These are phyloP conservation scores for Palythoa grandiflora DNA, from an alignment of 92 coral and sea anemone genomes.

Conservation along the genomic window DNA sequence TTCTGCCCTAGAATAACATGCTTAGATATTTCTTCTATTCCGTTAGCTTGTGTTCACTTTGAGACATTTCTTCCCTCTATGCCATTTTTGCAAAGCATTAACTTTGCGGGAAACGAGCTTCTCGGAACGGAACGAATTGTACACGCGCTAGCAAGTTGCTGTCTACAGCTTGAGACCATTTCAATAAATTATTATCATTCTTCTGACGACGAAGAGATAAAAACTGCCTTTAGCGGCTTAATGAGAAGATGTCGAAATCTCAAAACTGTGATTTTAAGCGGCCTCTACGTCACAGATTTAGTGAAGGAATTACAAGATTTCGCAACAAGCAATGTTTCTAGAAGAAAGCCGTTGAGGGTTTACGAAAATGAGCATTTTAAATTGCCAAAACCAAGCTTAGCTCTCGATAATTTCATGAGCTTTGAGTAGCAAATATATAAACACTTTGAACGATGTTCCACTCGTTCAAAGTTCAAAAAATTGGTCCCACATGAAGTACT, in stretches of 20 bases:
- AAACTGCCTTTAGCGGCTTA: constrained; percentile 63
- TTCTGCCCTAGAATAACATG: constrained; percentile 71
- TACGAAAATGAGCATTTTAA: constrained; percentile 48
- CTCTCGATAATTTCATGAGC: constrained; percentile 54
- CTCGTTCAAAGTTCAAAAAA: too few species aligned
- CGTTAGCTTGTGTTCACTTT: constrained; percentile 71
- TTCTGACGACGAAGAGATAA: constrained; percentile 65
- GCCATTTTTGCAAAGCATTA: constrained; percentile 58
- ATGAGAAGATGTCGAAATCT: constrained; percentile 60
- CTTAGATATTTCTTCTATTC: constrained; percentile 82
- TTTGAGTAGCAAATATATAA: background rate
- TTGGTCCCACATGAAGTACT: too few species aligned
- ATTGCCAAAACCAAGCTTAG: constrained; percentile 47
- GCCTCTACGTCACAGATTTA: constrained; percentile 75
- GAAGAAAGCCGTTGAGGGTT: constrained; percentile 18
- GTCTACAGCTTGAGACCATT: constrained; percentile 51
- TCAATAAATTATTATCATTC: constrained; percentile 76
- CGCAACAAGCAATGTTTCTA: constrained; percentile 18
- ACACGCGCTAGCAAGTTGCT: constrained; percentile 54
- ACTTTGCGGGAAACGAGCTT: constrained; percentile 79
- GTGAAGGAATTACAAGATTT: constrained; percentile 45
- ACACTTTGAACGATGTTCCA: too few species aligned
- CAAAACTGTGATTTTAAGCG: constrained; percentile 65
- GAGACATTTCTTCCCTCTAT: constrained; percentile 72
- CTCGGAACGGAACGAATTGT: constrained; percentile 71